Percentiles rank a stretch among this genome's conserved stretches.
Evolutionary conservation across 2,113 vertebrate species (phyloP).

Genomic region (Pachypanchax playfairii): DNA sequence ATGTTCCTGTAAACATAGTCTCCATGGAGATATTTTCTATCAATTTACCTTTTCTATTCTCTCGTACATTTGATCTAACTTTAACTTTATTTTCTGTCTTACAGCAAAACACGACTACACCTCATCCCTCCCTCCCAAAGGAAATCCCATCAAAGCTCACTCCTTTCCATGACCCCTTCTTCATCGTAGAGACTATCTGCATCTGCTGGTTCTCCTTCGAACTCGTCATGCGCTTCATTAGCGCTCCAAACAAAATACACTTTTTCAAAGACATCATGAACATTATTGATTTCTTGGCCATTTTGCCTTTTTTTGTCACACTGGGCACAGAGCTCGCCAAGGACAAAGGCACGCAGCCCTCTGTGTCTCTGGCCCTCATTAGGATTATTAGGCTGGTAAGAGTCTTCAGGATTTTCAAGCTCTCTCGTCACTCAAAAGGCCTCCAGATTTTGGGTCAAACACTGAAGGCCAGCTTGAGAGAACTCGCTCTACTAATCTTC

Average conservation of each 20-base stretch:
- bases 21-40: conserved; percentile 37
- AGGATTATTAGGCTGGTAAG: conserved; percentile 87
- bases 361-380: conserved; percentile 88
- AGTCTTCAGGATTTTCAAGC: conserved; percentile 92
- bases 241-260: conserved; percentile 83
- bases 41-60: background rate
- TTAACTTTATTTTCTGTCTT: conserved; percentile 13
- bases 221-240: conserved; percentile 83
- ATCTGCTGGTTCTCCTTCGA: conserved; percentile 95
- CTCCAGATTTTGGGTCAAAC: conserved; percentile 93
- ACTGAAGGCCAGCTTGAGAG: conserved; percentile 89
- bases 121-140: conserved; percentile 52
- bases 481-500: conserved; percentile 93
- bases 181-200: conserved; percentile 89
- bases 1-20: conserved; percentile 26
- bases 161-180: conserved; percentile 88
- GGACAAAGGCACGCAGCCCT: conserved; percentile 81
- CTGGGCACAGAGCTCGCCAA: conserved; percentile 88
- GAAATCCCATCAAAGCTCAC: conserved; percentile 31
- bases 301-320: conserved; percentile 90
- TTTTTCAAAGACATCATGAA: conserved; percentile 96
- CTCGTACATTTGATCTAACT: no score
- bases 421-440: conserved; percentile 91
- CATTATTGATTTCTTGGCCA: conserved; percentile 92
- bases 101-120: conserved; percentile 48